phyloP scores from a whole-genome alignment of 2,888 invertebrate genomes.

The Xanthia icteritia region DNA sequence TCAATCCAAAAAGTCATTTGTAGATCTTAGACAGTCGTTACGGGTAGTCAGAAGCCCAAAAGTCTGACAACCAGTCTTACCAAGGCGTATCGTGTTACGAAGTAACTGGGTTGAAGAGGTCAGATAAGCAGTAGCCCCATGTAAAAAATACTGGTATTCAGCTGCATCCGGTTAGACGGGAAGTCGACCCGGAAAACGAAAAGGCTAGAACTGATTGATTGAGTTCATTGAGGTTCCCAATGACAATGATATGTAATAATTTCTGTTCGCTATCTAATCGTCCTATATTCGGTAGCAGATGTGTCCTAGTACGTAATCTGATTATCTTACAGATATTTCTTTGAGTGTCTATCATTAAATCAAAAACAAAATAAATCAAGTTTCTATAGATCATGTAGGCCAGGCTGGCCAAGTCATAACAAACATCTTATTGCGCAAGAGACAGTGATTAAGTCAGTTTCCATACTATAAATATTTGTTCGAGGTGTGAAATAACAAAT shows the following conservation, averaged over 20 bases:
- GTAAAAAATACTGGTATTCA: no score
- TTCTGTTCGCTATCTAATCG: neutral
- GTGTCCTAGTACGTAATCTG: neutral
- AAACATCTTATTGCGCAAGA: neutral
- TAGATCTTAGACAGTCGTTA: no score
- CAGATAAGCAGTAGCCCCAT: no score
- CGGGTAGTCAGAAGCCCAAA: no score
- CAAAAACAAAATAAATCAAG: neutral
- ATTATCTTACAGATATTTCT: neutral
- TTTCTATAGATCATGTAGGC: neutral
- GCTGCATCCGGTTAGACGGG: no score
- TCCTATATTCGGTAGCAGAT: neutral
- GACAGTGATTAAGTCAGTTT: slow-evolving; percentile 14
- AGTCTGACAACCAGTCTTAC: no score
- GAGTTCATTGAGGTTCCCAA: no score
- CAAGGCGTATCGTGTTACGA: no score
- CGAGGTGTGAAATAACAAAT: slow-evolving; percentile 43
- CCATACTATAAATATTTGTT: neutral
- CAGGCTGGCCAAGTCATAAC: neutral
- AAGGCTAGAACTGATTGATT: no score
- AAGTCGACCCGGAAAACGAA: no score
- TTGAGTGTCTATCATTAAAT: neutral
- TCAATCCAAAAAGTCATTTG: no score
- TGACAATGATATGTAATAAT: neutral
- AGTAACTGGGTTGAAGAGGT: no score